Percentiles rank a stretch among this genome's conserved stretches.
phyloP scores from a whole-genome alignment of 2,797 vertebrate species.

The Falco novaeseelandiae region DNA sequence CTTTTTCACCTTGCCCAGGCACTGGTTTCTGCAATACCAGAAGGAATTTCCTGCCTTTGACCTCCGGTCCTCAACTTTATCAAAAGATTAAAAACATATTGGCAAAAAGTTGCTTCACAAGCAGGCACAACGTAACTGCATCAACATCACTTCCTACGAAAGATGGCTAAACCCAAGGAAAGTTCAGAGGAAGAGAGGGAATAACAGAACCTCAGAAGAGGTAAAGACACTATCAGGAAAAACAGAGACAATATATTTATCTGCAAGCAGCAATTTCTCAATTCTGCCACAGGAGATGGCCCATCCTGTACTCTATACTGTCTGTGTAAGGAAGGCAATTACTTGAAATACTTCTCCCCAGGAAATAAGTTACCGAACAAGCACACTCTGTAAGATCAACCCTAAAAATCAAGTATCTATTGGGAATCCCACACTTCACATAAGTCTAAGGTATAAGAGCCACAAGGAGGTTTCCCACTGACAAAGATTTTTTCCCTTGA shows the following conservation, averaged over 20 bases:
- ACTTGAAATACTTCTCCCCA: neutral
- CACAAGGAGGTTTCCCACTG: neutral
- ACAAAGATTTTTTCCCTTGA: neutral
- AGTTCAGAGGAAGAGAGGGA: neutral
- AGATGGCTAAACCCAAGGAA: neutral
- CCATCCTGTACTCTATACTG: neutral
- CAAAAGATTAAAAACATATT: neutral
- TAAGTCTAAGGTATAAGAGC: neutral
- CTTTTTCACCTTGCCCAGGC: neutral
- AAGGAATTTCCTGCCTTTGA: neutral
- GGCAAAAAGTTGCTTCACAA: neutral
- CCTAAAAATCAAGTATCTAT: neutral
- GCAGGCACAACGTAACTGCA: neutral
- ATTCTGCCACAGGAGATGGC: neutral
- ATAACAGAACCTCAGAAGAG: neutral
- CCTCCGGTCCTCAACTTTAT: neutral
- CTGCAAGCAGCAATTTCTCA: rapidly evolving
- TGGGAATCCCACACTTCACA: neutral
- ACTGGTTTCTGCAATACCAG: neutral
- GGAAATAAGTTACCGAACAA: neutral
- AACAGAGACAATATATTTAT: neutral
- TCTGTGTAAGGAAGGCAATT: neutral
- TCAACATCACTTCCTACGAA: neutral
- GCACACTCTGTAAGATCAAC: neutral
- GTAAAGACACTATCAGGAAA: neutral